phyloP scores from a whole-genome alignment of 2,113 vertebrate species.

The Alligator sinensis region DNA sequence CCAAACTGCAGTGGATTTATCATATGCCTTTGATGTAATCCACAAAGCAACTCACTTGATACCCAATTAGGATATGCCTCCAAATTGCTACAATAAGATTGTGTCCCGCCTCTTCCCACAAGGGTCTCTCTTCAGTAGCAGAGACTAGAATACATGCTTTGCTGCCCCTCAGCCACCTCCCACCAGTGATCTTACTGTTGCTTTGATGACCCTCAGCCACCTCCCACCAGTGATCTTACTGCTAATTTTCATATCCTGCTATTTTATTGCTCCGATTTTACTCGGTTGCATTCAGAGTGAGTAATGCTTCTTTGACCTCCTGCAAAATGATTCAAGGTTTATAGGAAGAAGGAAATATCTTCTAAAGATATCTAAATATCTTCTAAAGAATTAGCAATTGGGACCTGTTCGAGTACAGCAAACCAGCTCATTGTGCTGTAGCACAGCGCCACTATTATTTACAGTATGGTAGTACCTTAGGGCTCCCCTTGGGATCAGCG shows the following conservation, averaged over 20 bases:
- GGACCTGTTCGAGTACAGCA: not conserved
- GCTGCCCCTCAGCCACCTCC: not conserved
- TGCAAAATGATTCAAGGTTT: not conserved
- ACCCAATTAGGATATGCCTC: not conserved
- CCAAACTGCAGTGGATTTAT: not conserved
- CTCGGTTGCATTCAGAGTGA: not conserved
- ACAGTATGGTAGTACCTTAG: not conserved
- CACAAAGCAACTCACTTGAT: not conserved
- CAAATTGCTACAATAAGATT: not conserved
- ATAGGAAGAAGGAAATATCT: not conserved
- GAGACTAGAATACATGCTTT: not conserved
- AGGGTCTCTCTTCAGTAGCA: not conserved
- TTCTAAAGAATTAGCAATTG: not conserved
- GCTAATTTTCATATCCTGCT: not conserved
- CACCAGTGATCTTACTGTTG: not conserved
- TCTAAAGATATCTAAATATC: not conserved
- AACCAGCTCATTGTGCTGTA: rapidly evolving
- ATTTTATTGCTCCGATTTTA: not conserved
- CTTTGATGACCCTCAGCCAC: not conserved
- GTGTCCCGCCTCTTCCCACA: not conserved
- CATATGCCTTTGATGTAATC: not conserved
- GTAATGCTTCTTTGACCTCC: not conserved
- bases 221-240: not conserved
- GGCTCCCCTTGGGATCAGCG: not conserved
- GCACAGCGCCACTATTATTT: not conserved